phyloP scores from a whole-genome alignment of 1,140 invertebrate species.

The Muscidifurax raptorellus region DNA sequence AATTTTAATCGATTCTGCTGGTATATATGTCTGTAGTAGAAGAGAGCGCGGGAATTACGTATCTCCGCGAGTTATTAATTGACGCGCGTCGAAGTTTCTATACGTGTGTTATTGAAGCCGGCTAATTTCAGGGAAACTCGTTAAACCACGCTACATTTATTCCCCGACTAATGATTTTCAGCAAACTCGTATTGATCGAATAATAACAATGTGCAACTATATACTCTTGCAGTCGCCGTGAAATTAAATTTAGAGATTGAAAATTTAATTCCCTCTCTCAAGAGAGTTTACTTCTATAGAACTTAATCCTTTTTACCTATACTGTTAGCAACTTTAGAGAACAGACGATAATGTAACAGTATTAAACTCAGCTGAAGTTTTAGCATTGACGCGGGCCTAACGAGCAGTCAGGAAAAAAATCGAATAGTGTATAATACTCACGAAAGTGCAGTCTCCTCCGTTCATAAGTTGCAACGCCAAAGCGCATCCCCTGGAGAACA shows the following conservation, averaged over 20 bases:
- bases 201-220: neutral
- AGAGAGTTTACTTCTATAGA: too few relatives aligned
- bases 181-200: neutral
- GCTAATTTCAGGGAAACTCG: neutral
- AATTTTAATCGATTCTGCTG: neutral
- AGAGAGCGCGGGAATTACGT: neutral
- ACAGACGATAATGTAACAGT: too few relatives aligned
- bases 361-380: too few relatives aligned
- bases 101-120: too few relatives aligned
- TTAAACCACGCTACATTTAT: neutral
- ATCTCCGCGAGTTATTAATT: neutral
- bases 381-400: too few relatives aligned
- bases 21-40: too few relatives aligned
- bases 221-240: too few relatives aligned
- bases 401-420: too few relatives aligned
- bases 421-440: neutral
- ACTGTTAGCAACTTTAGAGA: too few relatives aligned
- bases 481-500: conserved; percentile 88
- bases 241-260: neutral
- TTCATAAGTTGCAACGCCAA: conserved; percentile 86
- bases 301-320: too few relatives aligned
- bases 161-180: neutral
- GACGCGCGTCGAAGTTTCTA: too few relatives aligned
- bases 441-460: conserved; percentile 40
- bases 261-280: neutral